Base-by-base conservation (phyloP, 2,888 invertebrate species). In the Thalpophila matura region DNA sequence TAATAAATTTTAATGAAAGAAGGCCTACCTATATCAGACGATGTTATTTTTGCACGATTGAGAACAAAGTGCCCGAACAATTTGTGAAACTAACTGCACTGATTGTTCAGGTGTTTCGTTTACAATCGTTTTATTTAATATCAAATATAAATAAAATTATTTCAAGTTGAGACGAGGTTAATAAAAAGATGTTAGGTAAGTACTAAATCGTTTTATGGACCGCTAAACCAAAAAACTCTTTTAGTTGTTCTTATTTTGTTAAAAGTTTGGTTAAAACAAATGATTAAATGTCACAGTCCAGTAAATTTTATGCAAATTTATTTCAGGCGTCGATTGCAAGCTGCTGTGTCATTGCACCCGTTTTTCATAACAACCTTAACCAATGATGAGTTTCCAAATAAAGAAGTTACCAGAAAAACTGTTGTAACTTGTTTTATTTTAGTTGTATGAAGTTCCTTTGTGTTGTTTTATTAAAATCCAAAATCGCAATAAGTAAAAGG, bases 261-360 rank as follows among this genome's bases (percentile, higher is more conserved):
- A 26, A 55, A 57, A n/a, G 20, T 29, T 62, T n/a, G n/a, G n/a
- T 26, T 29, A 31, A 20, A 42, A 43, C 40, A 51, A 35, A 50
- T 58, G 70, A 71, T 71, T 71, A 61, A 77, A 64, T 64, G 54
- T 67, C 47, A 54, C 63, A 64, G 63, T 33, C 46, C 54, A 71
- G 77, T 60, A 62, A 74, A 64, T n/a, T n/a, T n/a, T 64, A 67
- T 64, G 74, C 57, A 49, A 67, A 67, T 60, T 77, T 60, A 62
- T 62, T 74, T 65, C 77, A 65, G 65, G 72, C 65, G 74, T 79
- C 51, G 61, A 71, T 76, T 68, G 71, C 71, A 61, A 55, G 40
- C 49, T 67, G 68, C 64, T 68, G 53, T 70, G 75, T 68, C 65
- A 74, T 73, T 79, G 70, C 63, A 57, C 64, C 37, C 47, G 51